Percentiles rank a stretch among this genome's conserved stretches.
Conservation (phyloP, 2,888 invertebrate genomes). For the Ophion costatus region DNA sequence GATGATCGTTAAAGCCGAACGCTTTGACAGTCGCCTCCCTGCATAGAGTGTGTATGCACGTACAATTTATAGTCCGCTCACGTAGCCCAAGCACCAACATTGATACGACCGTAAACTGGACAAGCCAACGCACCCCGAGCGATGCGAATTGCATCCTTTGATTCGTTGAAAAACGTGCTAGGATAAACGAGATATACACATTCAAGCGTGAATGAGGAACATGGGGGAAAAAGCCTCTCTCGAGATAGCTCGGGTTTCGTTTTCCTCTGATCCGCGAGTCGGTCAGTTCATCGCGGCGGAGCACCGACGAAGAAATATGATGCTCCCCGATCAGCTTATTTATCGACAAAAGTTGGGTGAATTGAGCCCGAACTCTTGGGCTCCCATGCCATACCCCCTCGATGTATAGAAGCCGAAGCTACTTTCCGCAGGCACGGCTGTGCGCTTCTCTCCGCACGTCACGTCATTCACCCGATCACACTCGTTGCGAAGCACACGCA, state of each 20-base stretch:
- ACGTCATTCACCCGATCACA: neutral
- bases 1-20: neutral
- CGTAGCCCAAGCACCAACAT: neutral
- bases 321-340: slow-evolving; percentile 74
- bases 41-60: neutral
- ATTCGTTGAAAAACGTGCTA: neutral
- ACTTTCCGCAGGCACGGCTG: slow-evolving; percentile 2
- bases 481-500: slow-evolving; percentile 5
- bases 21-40: neutral
- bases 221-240: slow-evolving; percentile 18
- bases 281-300: slow-evolving; percentile 59
- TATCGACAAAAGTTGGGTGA: slow-evolving; percentile 73
- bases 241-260: slow-evolving; percentile 28
- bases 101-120: no score
- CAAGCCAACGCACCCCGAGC: neutral
- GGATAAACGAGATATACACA: neutral
- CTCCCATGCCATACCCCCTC: slow-evolving; percentile 22
- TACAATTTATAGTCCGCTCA: neutral
- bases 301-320: slow-evolving; percentile 77
- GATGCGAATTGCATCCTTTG: slow-evolving; percentile 18
- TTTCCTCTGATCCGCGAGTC: slow-evolving; percentile 41
- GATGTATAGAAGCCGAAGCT: slow-evolving; percentile 27
- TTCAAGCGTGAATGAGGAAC: slow-evolving; percentile 25
- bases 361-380: slow-evolving; percentile 58
- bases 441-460: slow-evolving; percentile 8